These are phyloP conservation scores for Thalpophila matura DNA, from an alignment of 2,888 invertebrate species.

Conservation along the genomic window DNA sequence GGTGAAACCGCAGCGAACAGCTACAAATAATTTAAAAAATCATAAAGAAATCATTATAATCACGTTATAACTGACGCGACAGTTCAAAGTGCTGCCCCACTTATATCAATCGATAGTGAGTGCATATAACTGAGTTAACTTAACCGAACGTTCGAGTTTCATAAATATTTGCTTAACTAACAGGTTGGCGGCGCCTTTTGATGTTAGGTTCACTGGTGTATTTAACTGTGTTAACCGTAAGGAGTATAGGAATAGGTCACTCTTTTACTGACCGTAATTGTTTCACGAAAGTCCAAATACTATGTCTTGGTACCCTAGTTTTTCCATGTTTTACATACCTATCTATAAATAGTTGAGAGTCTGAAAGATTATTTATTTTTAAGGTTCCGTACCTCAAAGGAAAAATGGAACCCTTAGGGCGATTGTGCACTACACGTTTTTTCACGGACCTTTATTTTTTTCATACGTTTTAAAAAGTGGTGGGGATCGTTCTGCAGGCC, in stretches of 20 bases:
- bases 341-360: no score
- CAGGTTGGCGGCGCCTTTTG: conserved; percentile 27
- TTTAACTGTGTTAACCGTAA: background rate
- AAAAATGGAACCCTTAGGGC: no score
- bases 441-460: no score
- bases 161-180: conserved; percentile 20
- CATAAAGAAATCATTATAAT: conserved; percentile 1
- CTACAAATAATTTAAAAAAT: background rate
- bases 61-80: conserved; percentile 12
- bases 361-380: no score
- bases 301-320: no score
- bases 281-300: no score
- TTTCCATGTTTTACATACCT: no score
- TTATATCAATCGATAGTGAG: conserved; percentile 38
- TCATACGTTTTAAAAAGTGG: no score
- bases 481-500: no score
- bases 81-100: conserved; percentile 46
- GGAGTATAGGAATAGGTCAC: background rate
- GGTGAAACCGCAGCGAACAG: no score
- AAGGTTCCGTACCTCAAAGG: no score
- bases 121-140: conserved; percentile 20
- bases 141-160: conserved; percentile 21
- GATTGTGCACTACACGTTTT: no score
- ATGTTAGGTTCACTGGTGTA: background rate
- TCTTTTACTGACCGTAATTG: background rate